Percentiles rank a stretch among this genome's conserved stretches.
phyloP scores from a whole-genome alignment of 92 coral and sea anemone species.

The Pocillopora meandrina region DNA sequence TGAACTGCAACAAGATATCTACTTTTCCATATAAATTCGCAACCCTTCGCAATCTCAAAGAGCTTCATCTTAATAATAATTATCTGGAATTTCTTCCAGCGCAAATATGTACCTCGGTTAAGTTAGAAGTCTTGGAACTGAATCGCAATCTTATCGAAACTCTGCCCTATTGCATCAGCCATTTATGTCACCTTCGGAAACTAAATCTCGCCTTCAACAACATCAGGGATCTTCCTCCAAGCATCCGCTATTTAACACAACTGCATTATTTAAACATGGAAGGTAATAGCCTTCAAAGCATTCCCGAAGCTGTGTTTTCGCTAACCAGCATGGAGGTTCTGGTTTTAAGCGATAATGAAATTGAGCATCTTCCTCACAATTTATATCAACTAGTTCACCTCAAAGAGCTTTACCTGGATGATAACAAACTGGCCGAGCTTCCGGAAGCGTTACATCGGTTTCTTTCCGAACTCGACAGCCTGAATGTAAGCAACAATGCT shows the following conservation, averaged over 20 bases:
- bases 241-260: constrained; percentile 53
- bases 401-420: constrained; percentile 67
- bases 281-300: constrained; percentile 54
- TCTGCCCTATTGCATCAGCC: constrained; percentile 77
- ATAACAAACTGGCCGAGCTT: constrained; percentile 62
- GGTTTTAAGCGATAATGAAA: constrained; percentile 80
- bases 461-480: constrained; percentile 51
- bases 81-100: constrained; percentile 82
- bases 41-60: constrained; percentile 65
- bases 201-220: constrained; percentile 68
- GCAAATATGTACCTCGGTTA: constrained; percentile 76
- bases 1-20: constrained; percentile 72
- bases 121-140: constrained; percentile 75
- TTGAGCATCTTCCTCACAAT: constrained; percentile 43
- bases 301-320: constrained; percentile 65
- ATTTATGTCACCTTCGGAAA: constrained; percentile 57
- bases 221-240: constrained; percentile 61
- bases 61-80: constrained; percentile 75
- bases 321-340: constrained; percentile 66
- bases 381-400: constrained; percentile 49
- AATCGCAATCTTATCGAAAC: constrained; percentile 64
- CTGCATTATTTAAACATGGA: constrained; percentile 70
- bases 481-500: constrained; percentile 68
- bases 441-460: constrained; percentile 50
- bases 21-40: constrained; percentile 78